Evolutionary conservation across 1,140 invertebrate genomes (phyloP).

Genomic region (Megalonaias nervosa): DNA sequence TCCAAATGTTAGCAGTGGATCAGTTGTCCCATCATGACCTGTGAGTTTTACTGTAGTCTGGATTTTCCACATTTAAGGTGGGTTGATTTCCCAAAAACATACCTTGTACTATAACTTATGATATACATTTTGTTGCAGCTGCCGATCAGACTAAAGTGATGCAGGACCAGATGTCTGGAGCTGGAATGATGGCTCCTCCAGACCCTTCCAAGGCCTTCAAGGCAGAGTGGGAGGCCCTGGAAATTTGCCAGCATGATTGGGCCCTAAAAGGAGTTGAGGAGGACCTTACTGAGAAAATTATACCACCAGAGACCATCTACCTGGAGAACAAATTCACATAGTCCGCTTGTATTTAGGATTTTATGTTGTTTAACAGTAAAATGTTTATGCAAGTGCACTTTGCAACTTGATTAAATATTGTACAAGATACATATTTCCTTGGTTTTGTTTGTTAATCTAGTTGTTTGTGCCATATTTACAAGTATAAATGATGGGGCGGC

Average conservation of each 20-base stretch:
- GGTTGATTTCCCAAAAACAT: background rate
- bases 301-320: constrained; percentile 67
- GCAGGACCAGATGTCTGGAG: constrained; percentile 98
- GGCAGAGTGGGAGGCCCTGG: constrained; percentile 98
- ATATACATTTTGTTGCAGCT: constrained; percentile 68
- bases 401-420: no score
- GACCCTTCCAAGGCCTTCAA: constrained; percentile 99
- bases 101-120: background rate
- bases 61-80: background rate
- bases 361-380: no score
- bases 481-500: no score
- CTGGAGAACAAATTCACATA: constrained; percentile 63
- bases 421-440: no score
- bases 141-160: constrained; percentile 97
- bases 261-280: constrained; percentile 85
- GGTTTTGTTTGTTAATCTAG: no score
- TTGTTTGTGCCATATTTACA: no score
- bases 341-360: background rate
- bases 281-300: constrained; percentile 72
- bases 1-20: background rate
- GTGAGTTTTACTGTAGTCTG: background rate
- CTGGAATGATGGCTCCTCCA: constrained; percentile 96
- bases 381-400: no score
- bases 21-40: background rate
- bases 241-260: constrained; percentile 96